phyloP scores from a whole-genome alignment of 2,113 vertebrate genomes.

The Physeter macrocephalus region DNA sequence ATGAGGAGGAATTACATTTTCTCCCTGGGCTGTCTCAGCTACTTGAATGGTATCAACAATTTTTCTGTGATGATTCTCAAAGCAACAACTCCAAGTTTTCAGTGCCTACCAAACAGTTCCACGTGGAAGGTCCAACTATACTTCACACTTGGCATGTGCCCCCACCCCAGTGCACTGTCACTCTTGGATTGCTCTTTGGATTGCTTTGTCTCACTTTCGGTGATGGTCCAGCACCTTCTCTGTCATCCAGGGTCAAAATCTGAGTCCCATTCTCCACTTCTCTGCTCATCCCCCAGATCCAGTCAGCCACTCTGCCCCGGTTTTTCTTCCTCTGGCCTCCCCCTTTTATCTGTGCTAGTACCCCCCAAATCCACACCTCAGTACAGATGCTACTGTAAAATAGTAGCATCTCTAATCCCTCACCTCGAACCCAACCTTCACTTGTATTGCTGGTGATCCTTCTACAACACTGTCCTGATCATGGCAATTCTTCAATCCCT shows the following conservation, averaged over 20 bases:
- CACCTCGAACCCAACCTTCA: neutral
- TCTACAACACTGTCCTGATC: neutral
- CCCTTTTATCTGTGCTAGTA: neutral
- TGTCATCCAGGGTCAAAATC: neutral
- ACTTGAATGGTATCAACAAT: neutral
- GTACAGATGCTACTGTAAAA: neutral
- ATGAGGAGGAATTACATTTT: neutral
- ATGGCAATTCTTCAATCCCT: neutral
- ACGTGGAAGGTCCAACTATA: neutral
- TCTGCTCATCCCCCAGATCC: neutral
- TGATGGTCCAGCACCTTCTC: neutral
- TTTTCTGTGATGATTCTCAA: neutral
- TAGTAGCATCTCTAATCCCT: neutral
- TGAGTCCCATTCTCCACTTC: neutral
- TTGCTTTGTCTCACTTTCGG: neutral
- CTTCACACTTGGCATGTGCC: neutral
- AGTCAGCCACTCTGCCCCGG: neutral
- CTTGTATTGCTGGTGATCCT: neutral
- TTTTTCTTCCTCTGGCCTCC: neutral
- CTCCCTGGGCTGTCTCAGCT: neutral
- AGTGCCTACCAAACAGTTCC: neutral
- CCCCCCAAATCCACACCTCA: neutral
- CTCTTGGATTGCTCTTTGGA: neutral
- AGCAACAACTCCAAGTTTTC: slow-evolving; percentile 11
- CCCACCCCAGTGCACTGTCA: neutral